Evolutionary conservation across 2,888 invertebrate genomes (phyloP), one percentile per base, ranked within the genome.

Genomic region (Iselma pallidipennis): DNA sequence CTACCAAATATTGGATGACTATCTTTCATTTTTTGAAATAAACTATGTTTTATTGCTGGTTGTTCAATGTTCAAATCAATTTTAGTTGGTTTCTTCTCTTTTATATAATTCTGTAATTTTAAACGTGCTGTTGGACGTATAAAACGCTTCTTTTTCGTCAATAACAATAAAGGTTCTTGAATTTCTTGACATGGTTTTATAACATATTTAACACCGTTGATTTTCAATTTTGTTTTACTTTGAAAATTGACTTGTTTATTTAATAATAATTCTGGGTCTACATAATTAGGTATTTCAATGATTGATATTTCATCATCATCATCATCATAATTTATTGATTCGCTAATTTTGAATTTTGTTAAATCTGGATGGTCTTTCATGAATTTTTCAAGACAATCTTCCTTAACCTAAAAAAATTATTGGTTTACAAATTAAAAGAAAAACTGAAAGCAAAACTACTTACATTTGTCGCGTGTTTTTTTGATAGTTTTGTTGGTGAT

Each of bases 1-100:
- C 65, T 55, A 6, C 79, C 79, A 59, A 79, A 78, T 26, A 79
- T 57, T 0, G 78, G 76, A 69, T 79, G 78, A 6, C 77, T 66
- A 1, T 61, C 65, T 74, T 77, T 28, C 76, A 59, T 58, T 71
- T 67, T 6, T 61, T 65, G 77, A 12, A 71, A 37, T 19, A 67
- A 55, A 14, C 72, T 55, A 6, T 61, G 49, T 37, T 63, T 59
- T 10, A 26, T 12, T 49, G 26, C 4, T 12, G 37, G 4, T 49
- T 65, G 66, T 50, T 72, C 65, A 12, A 55, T 55, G 25, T 53
- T 51, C 10, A 63, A 4, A 37, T 37, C 54, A 28, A 65, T 50
- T 1, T 66, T 53, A 7, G 55, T 57, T 2, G 62, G 19, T 21
- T 66, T 63, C 37, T 69, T 68, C 4, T 54, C 10, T 57, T 75